Base-by-base conservation (phyloP, 2,888 invertebrate species). In the Scelioninae gen. 2 region DNA sequence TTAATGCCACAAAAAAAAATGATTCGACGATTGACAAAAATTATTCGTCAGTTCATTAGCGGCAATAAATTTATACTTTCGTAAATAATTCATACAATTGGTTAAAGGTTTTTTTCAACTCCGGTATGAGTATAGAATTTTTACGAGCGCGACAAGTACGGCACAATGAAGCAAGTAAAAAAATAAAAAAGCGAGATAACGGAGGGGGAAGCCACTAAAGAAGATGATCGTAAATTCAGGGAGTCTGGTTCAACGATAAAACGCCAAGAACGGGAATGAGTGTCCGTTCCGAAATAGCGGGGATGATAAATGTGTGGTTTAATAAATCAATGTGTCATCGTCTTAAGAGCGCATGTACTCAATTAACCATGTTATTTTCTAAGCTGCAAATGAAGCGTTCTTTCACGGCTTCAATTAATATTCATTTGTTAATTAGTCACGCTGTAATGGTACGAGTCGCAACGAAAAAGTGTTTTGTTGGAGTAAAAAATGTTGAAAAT, bases 181-280 rank as follows among this genome's bases (percentile, higher is more conserved):
- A 75, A 67, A 50, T 31, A 15, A 46, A 63, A 70, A 43, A 39
- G 33, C 13, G 46, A 48, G 41, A 50, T 50, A 70, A 63, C 61
- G 43, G 28, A 65, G 60, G 63, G 63, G 52, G 35, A 65, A 65
- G 52, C 55, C 61, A 46, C 63, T 70, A 39, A 73, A 70, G 73
- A 75, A 69, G 75, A 73, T 64, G 73, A 73, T 70, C 75, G 73
- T 75, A 75, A 70, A 73, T 75, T 64, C 60, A 73, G 58, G 46
- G 60, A 67, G 58, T 55, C 60, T 67, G 65, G 68, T 70, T 67
- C 63, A 72, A 50, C 58, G 65, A 72, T 74, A 74, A 76, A 74
- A 69, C 41, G 72, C 67, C 57, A 69, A 73, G 72, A 61, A 46
- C 53, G 52, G 39, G 55, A 73, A 73, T 50, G 63, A 73, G 70